A percentile compares a stretch with the other conserved stretches of the same genome.
phyloP scores from a whole-genome alignment of 2,113 vertebrate species.

The Ranitomeya imitator region DNA sequence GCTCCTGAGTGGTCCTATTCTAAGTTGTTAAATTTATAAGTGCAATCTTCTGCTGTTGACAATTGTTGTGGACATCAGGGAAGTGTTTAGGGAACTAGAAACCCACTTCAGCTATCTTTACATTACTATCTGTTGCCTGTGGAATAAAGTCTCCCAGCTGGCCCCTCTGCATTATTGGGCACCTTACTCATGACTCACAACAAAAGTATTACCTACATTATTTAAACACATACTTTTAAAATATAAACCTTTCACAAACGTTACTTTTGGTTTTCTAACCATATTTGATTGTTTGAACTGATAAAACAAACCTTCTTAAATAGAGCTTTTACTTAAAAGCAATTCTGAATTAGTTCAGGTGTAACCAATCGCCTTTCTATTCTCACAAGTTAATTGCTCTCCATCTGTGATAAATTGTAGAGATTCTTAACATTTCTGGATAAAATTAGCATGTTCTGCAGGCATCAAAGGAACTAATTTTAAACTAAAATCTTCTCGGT shows the following conservation, averaged over 20 bases:
- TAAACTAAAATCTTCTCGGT: neutral
- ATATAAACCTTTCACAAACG: neutral
- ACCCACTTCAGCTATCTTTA: too few species aligned
- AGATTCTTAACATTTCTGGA: neutral
- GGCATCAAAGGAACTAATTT: constrained; percentile 12
- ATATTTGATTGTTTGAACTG: neutral
- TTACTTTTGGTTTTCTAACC: neutral
- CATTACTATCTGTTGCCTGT: too few species aligned
- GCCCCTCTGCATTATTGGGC: too few species aligned
- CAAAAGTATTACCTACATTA: neutral
- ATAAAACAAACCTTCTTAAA: neutral
- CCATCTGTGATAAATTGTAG: constrained; percentile 32
- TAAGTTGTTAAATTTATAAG: too few species aligned
- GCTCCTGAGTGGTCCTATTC: too few species aligned
- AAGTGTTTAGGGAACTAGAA: too few species aligned
- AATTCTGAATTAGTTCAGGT: constrained; percentile 28
- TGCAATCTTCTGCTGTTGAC: too few species aligned
- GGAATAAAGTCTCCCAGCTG: too few species aligned
- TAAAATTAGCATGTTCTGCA: constrained; percentile 18
- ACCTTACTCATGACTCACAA: too few species aligned
- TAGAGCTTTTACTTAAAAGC: neutral
- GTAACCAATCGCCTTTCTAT: constrained; percentile 15
- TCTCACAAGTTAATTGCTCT: constrained; percentile 39
- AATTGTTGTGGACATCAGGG: too few species aligned
- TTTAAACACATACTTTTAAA: neutral